Base-by-base conservation (phyloP, 2,113 vertebrate genomes). In the Peromyscus maniculatus region DNA sequence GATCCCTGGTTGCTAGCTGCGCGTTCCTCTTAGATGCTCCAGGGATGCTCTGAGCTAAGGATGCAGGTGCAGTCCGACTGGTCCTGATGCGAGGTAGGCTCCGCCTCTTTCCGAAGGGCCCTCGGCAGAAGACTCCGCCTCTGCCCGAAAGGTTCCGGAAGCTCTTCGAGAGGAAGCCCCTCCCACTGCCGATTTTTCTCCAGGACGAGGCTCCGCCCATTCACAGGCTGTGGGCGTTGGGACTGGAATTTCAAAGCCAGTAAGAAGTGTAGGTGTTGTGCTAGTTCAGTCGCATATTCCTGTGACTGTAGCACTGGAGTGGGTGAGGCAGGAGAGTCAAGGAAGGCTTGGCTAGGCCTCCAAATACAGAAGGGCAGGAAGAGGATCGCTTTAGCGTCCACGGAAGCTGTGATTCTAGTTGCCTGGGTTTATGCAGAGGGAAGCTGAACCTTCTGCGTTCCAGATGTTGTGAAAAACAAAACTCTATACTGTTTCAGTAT, bases 61-160 rank as follows among this genome's bases (percentile, higher is more conserved):
- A 98, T 98, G 98, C 98, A 98, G 98, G 96, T 97, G 98, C 98
- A 93, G 97, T 71, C 96, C 74, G 97, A 97, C 97, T 98, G 98
- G 98, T 98, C 98, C 98, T 98, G 98, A 98, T 90, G 98, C 91
- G 96, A 98, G 89, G 55, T 87, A 95, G 94, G 97, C 98, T 97
- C 97, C 98, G 96, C 98, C 98, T 97, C 89, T 87, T 92, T 92
- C 97, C 95, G 98, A 98, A 96, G 31, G 90, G 74, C 46, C 46
- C 79, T 98, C 94, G 97, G 92, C 33, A 66, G 49, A 33, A 96
- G 93, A 79, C 94, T 91, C 96, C 98, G 90, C 97, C 97, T 94
- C 94, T 82, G 55, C 19, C 97, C 97, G 97, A 97, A 97, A 62
- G 80, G 72, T 91, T 91, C 95, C 96, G 97, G 95, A 97, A 88